phyloP scores from a whole-genome alignment of 1,140 invertebrate genomes.

The Druon quercuslanigerum region DNA sequence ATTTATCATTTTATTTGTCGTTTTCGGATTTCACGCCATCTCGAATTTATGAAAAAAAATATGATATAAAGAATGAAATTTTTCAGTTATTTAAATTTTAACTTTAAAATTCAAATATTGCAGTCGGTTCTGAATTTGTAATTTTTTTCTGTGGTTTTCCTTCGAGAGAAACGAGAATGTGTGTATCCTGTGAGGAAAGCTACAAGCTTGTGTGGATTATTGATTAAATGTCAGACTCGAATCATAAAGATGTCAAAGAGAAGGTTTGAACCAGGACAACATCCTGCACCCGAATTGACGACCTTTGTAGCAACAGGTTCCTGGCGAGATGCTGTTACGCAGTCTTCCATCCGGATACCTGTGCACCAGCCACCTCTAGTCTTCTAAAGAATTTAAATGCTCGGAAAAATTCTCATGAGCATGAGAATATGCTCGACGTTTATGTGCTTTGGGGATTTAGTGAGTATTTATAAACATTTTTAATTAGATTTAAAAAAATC shows the following conservation, averaged over 20 bases:
- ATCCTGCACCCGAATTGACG: slow-evolving; percentile 74
- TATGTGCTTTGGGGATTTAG: too few species aligned
- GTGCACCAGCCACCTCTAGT: neutral
- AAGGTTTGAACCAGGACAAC: slow-evolving; percentile 76
- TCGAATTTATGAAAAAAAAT: too few species aligned
- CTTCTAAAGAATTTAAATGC: too few species aligned
- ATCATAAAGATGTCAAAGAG: slow-evolving; percentile 76
- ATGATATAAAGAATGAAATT: too few species aligned
- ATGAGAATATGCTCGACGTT: too few species aligned
- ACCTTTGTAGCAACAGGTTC: slow-evolving; percentile 69
- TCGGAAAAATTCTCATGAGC: too few species aligned
- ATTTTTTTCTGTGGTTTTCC: neutral
- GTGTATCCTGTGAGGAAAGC: neutral
- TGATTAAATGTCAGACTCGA: slow-evolving; percentile 73
- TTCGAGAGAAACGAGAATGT: neutral
- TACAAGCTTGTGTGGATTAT: slow-evolving; percentile 63
- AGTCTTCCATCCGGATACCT: slow-evolving; percentile 20
- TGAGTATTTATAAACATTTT: too few species aligned
- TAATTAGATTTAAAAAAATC: too few species aligned
- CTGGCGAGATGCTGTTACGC: slow-evolving; percentile 43
- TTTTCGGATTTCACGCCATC: too few species aligned
- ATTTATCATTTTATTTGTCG: too few species aligned
- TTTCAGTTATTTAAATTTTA: too few species aligned
- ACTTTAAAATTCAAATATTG: too few species aligned
- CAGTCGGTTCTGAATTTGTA: neutral